Evolutionary conservation across 1,140 invertebrate species (phyloP).

Genomic region (Drosophila sp.): DNA sequence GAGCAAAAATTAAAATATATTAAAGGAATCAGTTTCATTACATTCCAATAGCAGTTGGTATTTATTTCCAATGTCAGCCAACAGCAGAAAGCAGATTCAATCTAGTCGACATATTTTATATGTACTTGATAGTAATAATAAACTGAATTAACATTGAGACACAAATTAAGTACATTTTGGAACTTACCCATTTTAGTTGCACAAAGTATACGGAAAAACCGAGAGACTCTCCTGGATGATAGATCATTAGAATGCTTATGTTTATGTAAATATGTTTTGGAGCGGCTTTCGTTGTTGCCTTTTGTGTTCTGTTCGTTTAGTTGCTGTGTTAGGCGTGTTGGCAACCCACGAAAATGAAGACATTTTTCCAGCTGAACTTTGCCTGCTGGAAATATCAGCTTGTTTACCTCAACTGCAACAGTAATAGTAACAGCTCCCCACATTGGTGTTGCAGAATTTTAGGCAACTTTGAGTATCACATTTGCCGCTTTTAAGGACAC

Average conservation of each 20-base stretch:
- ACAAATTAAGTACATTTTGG: too few species aligned
- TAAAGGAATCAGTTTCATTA: too few species aligned
- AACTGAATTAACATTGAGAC: too few species aligned
- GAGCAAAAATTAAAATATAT: background rate
- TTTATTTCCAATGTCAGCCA: too few species aligned
- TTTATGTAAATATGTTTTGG: conserved; percentile 75
- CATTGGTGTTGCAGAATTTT: conserved; percentile 33
- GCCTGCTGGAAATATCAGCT: conserved; percentile 59
- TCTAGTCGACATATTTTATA: too few species aligned
- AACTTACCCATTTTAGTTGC: background rate
- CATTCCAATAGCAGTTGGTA: too few species aligned
- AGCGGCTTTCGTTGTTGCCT: conserved; percentile 45
- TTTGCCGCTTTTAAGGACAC: conserved; percentile 61
- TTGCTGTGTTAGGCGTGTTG: conserved; percentile 58
- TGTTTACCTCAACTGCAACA: conserved; percentile 45
- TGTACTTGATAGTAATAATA: too few species aligned
- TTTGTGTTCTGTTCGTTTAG: conserved; percentile 55
- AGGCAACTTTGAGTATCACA: conserved; percentile 42
- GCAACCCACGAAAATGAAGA: conserved; percentile 58
- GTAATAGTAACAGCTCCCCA: background rate
- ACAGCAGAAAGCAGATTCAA: too few species aligned
- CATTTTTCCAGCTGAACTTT: conserved; percentile 66
- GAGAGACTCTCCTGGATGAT: background rate
- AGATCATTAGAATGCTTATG: conserved; percentile 53
- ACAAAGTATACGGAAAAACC: background rate